Conservation (phyloP, 2,797 vertebrate genomes). For the Parambassis ranga region DNA sequence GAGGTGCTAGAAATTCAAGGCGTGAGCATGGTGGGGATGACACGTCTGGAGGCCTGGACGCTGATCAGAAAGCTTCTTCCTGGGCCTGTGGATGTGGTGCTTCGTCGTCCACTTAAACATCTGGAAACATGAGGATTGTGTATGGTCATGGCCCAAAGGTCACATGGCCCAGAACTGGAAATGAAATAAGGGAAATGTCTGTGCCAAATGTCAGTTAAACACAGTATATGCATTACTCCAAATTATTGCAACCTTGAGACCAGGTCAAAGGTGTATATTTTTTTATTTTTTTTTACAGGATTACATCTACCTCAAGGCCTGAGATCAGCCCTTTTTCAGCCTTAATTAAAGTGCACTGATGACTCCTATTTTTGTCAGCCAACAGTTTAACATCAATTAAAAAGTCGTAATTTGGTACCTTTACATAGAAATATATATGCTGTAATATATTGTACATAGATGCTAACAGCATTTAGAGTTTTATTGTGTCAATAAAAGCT, state of each 20-base stretch:
- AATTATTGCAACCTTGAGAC: too few relatives aligned
- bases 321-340: not conserved
- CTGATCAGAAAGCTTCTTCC: slow-evolving; percentile 76
- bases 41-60: slow-evolving; percentile 81
- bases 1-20: slow-evolving; percentile 77
- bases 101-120: slow-evolving; percentile 61
- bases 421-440: slow-evolving; percentile 9
- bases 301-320: slow-evolving; percentile 60
- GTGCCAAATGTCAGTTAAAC: not conserved
- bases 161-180: not conserved
- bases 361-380: not conserved
- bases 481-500: slow-evolving; percentile 66
- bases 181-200: not conserved
- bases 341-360: slow-evolving; percentile 23
- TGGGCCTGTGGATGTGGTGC: slow-evolving; percentile 77
- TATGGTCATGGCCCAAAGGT: not conserved
- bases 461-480: slow-evolving; percentile 18
- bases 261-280: slow-evolving; percentile 17
- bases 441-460: slow-evolving; percentile 56
- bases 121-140: slow-evolving; percentile 34
- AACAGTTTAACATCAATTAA: not conserved
- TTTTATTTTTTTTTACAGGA: slow-evolving; percentile 10
- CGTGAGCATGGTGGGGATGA: slow-evolving; percentile 68
- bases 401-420: not conserved
- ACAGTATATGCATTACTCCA: too few relatives aligned